Percentiles rank a stretch among this genome's conserved stretches.
These are phyloP conservation scores for Xenopus petersii DNA, from an alignment of 2,797 vertebrate species.

Conservation along the genomic window DNA sequence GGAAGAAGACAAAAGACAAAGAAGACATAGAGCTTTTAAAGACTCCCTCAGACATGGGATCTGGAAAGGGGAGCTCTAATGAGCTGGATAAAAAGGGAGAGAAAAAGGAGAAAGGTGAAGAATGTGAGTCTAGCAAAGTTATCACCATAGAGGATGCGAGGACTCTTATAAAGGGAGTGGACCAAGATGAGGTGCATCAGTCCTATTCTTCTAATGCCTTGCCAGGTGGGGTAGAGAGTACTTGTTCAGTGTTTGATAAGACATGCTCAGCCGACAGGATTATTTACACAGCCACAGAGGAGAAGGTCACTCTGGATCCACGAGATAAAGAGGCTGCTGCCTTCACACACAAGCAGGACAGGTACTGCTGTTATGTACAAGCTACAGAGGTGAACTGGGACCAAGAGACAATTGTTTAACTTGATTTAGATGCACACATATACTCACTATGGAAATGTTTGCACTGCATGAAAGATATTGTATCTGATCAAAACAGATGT, in stretches of 20 bases:
- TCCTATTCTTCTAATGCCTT: constrained; percentile 61
- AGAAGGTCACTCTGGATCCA: constrained; percentile 68
- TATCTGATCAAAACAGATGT: constrained; percentile 57
- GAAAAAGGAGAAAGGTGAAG: constrained; percentile 50
- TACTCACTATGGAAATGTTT: constrained; percentile 53
- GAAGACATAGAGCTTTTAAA: constrained; percentile 64
- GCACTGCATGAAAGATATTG: constrained; percentile 64
- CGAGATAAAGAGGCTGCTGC: constrained; percentile 70
- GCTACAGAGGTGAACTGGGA: constrained; percentile 67
- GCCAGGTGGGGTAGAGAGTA: constrained; percentile 41
- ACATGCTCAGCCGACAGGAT: constrained; percentile 59
- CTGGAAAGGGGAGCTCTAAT: constrained; percentile 67
- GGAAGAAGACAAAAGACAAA: constrained; percentile 59
- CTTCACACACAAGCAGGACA: constrained; percentile 69
- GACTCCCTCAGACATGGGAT: constrained; percentile 70
- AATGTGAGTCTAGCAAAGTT: constrained; percentile 49
- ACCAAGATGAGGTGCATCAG: constrained; percentile 63
- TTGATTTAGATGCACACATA: constrained; percentile 37
- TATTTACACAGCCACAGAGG: constrained; percentile 59
- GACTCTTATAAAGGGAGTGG: constrained; percentile 56
- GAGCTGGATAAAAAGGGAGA: constrained; percentile 59
- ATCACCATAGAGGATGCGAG: constrained; percentile 56
- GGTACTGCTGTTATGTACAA: constrained; percentile 75
- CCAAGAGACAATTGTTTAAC: constrained; percentile 74
- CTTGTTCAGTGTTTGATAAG: constrained; percentile 66